Conservation (phyloP, 1,140 invertebrate species). For the Ceratosolen fusciceps region DNA sequence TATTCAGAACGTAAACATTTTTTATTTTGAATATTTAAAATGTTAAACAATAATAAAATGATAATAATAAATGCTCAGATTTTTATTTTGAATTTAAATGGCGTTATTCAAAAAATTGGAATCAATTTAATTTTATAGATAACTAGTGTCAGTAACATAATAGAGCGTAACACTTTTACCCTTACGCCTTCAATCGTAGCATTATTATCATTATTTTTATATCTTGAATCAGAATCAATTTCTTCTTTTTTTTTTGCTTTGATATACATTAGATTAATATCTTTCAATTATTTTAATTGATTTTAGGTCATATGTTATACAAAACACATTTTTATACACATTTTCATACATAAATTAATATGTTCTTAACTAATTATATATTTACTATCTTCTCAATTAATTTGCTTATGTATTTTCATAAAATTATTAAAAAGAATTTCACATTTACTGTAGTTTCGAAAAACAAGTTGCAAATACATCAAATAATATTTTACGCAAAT, state of each 20-base stretch:
- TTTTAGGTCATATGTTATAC: neutral
- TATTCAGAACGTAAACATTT: too few relatives aligned
- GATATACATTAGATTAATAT: neutral
- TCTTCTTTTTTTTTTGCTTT: neutral
- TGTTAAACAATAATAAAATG: too few relatives aligned
- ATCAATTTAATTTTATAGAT: neutral
- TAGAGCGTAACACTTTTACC: neutral
- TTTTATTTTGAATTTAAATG: too few relatives aligned
- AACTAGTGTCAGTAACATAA: neutral
- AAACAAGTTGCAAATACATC: neutral
- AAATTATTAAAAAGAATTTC: too few relatives aligned
- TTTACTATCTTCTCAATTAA: neutral
- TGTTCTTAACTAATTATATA: neutral
- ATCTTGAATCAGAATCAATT: neutral
- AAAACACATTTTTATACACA: neutral
- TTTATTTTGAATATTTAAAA: too few relatives aligned
- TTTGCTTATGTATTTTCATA: too few relatives aligned
- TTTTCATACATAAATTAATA: neutral
- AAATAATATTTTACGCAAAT: neutral
- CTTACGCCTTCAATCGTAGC: neutral
- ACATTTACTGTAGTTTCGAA: too few relatives aligned
- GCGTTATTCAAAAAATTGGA: neutral
- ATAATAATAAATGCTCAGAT: too few relatives aligned
- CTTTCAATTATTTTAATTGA: neutral
- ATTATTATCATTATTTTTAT: conserved; percentile 3